Conservation (phyloP, 2,797 vertebrate genomes). For the Sciurus vulgaris region DNA sequence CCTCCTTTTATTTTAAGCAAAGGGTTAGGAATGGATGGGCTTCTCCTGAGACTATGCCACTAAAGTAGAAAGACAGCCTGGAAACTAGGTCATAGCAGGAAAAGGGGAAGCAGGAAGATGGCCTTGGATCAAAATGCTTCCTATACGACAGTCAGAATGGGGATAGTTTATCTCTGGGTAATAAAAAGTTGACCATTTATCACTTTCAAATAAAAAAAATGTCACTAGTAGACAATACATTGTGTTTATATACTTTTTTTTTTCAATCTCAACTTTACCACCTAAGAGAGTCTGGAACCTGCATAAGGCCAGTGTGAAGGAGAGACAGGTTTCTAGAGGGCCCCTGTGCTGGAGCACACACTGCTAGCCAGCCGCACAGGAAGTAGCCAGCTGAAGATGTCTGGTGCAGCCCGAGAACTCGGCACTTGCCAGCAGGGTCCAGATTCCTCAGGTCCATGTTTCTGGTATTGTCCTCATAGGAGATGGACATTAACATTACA, state of each 20-base stretch:
- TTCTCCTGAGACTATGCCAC: not conserved
- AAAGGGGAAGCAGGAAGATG: not conserved
- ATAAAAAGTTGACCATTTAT: not conserved
- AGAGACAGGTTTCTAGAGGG: not conserved
- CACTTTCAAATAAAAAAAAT: constrained; percentile 32
- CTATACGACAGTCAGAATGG: not conserved
- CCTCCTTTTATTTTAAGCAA: not conserved
- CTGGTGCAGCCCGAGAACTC: not conserved
- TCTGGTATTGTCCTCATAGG: not conserved
- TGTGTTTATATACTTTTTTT: not conserved
- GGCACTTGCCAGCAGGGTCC: not conserved
- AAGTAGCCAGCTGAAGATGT: not conserved
- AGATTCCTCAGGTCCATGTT: not conserved
- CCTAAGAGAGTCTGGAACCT: not conserved
- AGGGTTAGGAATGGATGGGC: not conserved
- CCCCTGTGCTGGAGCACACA: not conserved
- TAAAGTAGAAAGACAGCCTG: not conserved
- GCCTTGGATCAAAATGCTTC: not conserved
- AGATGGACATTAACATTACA: not conserved
- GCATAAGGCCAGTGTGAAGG: not conserved
- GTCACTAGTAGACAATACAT: not conserved
- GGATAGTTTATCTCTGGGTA: not conserved
- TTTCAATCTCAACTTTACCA: not conserved
- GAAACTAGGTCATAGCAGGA: not conserved
- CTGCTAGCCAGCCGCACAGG: not conserved